Conservation (phyloP, 2,797 vertebrate genomes). For the Argya squamiceps region DNA sequence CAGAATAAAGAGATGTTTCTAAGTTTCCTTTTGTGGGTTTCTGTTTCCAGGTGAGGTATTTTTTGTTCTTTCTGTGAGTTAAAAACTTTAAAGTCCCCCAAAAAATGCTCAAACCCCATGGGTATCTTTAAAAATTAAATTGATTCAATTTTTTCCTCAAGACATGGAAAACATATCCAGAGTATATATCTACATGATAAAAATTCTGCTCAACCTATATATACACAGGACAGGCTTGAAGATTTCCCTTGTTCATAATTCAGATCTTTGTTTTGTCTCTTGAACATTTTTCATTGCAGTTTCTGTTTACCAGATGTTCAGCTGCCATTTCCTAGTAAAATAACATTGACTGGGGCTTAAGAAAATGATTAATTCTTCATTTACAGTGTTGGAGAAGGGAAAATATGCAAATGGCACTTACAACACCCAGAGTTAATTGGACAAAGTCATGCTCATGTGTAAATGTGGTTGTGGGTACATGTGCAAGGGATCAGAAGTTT, state of each 20-base stretch:
- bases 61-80: not conserved
- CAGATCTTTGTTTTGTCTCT: not conserved
- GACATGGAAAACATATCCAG: not conserved
- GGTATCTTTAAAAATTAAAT: not conserved
- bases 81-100: accelerated
- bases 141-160: not conserved
- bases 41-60: not conserved
- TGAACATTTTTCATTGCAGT: not conserved
- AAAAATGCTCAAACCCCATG: not conserved
- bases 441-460: not conserved
- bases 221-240: not conserved
- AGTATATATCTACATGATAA: not conserved
- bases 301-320: not conserved
- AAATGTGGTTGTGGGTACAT: not conserved
- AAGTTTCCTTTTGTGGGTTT: not conserved
- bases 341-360: not conserved
- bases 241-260: not conserved
- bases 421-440: not conserved
- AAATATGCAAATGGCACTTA: not conserved
- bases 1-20: not conserved
- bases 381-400: not conserved
- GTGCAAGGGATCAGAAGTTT: not conserved
- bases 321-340: not conserved
- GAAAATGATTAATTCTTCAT: not conserved
- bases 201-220: not conserved